Base-by-base conservation (phyloP, 2,113 vertebrate genomes). In the Ceyx cyanopectus region DNA sequence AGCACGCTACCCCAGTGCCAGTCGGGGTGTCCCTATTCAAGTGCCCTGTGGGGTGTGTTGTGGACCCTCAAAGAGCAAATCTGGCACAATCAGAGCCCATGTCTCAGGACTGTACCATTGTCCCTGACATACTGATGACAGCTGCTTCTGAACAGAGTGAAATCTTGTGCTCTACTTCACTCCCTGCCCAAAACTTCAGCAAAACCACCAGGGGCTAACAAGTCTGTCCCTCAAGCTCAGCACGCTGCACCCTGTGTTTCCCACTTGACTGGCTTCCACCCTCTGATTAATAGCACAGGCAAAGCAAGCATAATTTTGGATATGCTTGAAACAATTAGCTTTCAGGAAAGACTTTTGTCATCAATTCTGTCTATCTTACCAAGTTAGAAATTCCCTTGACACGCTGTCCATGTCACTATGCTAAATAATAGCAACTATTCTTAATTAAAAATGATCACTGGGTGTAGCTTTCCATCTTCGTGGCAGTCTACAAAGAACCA, bases 401-500 rank as follows among this genome's bases (percentile, higher is more conserved):
- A 62, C 0, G 1, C 54, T 90, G 69, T 66, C 85, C 48, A 7
- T 84, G 88, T 72, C 92, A 75, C 74, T 89, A 46, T 73, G 80
- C 66, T 95, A 92, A 94, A 75, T 62, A 95, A 86, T 32, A 89
- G 81, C 85, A 84, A 93, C 69, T 78, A 78, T 45, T 95, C 81
- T 94, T 96, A 87, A 94, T 93, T 96, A 90, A 93, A 94, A 96
- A 93, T 73, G 54, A 90, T 88, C 69, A 41, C 58, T 73, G 74
- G 62, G 27, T 79, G 32, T 65, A 93, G 70, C 80, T 92, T 90
- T 96, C 66, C 74, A 73, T 84, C 86, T 81, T 94, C 45, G 46
- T 5, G 5, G 77, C 54, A 9, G 5, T 45, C 61, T 66, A 50
- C 80, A 72, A 83, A 70, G 40, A 81, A 68, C 24, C 41, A 50